These are phyloP conservation scores for Yoshiicerus persimilis DNA, from an alignment of 1,140 invertebrate genomes.

Conservation along the genomic window DNA sequence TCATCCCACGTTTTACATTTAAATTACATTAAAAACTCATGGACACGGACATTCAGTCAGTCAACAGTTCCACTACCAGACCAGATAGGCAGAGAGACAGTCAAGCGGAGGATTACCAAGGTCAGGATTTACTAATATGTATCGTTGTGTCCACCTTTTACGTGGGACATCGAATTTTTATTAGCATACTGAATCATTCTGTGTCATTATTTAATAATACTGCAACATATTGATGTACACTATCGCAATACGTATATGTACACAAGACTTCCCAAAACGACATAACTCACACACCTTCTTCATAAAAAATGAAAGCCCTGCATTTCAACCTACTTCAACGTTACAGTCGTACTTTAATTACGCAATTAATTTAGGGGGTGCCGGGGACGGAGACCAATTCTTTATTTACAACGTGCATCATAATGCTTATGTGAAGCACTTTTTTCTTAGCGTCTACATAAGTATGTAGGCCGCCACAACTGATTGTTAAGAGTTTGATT, in stretches of 20 bases:
- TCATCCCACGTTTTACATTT: constrained; percentile 1
- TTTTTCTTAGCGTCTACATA: no score
- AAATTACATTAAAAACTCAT: constrained; percentile 18
- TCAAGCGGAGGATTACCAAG: not conserved
- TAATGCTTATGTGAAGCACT: not conserved
- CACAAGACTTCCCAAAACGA: not conserved
- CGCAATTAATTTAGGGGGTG: not conserved
- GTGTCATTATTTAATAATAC: not conserved
- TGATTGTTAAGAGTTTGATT: no score
- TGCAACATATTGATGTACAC: not conserved
- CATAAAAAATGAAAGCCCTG: not conserved
- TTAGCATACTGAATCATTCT: not conserved
- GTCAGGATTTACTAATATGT: not conserved
- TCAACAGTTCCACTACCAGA: not conserved
- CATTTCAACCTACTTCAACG: not conserved
- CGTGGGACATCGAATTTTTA: not conserved
- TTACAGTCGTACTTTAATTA: not conserved
- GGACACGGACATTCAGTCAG: not conserved
- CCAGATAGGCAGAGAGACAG: not conserved
- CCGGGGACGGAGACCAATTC: not conserved
- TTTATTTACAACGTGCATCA: not conserved
- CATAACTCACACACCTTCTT: not conserved
- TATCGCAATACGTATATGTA: not conserved
- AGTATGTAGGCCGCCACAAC: no score
- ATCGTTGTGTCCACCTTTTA: not conserved